phyloP scores from a whole-genome alignment of 2,888 invertebrate species.

The Drosophila peninsularis region DNA sequence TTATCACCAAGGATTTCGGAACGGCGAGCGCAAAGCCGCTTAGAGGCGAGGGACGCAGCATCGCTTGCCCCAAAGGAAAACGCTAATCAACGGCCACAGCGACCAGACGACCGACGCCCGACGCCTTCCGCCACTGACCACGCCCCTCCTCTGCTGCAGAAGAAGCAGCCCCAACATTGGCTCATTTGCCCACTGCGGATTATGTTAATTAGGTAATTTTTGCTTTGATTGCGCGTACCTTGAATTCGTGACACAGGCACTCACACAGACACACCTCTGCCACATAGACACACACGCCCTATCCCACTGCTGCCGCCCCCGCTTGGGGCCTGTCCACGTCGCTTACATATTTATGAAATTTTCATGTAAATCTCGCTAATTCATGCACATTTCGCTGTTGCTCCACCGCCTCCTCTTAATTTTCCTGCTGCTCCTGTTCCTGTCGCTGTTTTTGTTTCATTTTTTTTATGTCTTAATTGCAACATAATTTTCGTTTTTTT shows the following conservation, averaged over 20 bases:
- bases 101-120: constrained; percentile 19
- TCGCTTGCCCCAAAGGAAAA: constrained; percentile 39
- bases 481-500: constrained; percentile 51
- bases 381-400: constrained; percentile 66
- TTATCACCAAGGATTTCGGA: constrained; percentile 76
- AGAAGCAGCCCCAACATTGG: constrained; percentile 48
- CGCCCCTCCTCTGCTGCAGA: constrained; percentile 28
- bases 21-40: constrained; percentile 50
- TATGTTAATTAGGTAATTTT: constrained; percentile 82
- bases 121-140: constrained; percentile 18
- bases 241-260: constrained; percentile 33
- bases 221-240: constrained; percentile 78
- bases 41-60: constrained; percentile 43
- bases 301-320: neutral
- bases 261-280: neutral
- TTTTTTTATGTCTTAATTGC: constrained; percentile 66
- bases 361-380: constrained; percentile 76
- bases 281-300: neutral
- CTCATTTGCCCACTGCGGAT: constrained; percentile 81
- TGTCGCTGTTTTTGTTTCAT: constrained; percentile 17
- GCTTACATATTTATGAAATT: constrained; percentile 80
- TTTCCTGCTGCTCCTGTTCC: constrained; percentile 3
- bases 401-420: neutral
- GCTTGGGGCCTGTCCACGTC: constrained; percentile 33
- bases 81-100: constrained; percentile 71